Evolutionary conservation across 2,113 vertebrate species (phyloP).

Genomic region (Phodopus roborovskii): DNA sequence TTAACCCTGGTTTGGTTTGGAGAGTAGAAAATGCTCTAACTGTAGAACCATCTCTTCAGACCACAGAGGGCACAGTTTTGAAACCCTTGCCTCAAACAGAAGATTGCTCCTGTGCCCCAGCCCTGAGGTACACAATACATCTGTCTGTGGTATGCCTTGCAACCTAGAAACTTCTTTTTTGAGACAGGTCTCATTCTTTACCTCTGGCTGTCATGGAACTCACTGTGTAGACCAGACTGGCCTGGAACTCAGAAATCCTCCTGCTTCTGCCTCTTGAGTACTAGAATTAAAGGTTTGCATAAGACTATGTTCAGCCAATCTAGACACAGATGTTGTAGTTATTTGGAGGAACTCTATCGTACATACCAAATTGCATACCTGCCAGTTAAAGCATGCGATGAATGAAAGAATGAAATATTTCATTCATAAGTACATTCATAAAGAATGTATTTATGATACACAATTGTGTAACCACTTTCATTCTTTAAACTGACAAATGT

Average conservation of each 20-base stretch:
- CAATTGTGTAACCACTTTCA: conserved; percentile 5
- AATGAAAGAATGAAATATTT: not conserved
- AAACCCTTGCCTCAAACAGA: no score
- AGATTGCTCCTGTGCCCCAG: not conserved
- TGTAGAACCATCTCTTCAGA: not conserved
- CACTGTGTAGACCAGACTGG: not conserved
- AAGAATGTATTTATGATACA: not conserved
- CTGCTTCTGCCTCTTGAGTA: not conserved
- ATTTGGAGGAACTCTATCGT: not conserved
- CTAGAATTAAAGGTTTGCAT: not conserved
- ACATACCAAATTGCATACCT: not conserved
- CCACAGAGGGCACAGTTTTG: not conserved
- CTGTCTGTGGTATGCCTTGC: not conserved
- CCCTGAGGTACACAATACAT: no score
- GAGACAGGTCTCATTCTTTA: not conserved
- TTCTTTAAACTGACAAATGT: not conserved
- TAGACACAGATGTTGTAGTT: not conserved
- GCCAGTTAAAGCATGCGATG: not conserved
- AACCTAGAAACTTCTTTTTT: not conserved
- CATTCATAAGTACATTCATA: no score
- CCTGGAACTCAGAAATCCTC: not conserved
- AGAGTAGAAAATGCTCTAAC: not conserved
- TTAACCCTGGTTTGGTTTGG: not conserved
- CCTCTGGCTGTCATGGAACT: no score
- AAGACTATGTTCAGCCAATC: not conserved